Evolutionary conservation across 1,140 invertebrate species (phyloP), one percentile per base, ranked within the genome.

Genomic region (Neelides sp.): DNA sequence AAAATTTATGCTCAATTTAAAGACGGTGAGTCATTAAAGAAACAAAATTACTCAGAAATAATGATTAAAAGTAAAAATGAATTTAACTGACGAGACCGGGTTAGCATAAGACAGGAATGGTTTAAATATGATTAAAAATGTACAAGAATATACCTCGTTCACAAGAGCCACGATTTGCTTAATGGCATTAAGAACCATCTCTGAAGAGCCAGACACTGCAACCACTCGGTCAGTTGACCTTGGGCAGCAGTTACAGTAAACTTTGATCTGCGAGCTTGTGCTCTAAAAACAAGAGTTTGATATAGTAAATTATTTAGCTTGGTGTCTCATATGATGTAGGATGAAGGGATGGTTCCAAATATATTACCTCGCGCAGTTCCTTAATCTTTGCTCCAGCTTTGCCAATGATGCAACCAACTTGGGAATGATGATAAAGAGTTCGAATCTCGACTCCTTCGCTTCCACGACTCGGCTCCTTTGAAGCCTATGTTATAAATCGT

Each of bases 321-420:
- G n/a, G n/a, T n/a, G n/a, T n/a, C n/a, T n/a, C n/a, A n/a, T n/a
- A n/a, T n/a, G n/a, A n/a, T n/a, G n/a, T n/a, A n/a, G n/a, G n/a
- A n/a, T n/a, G n/a, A n/a, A n/a, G n/a, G n/a, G n/a, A n/a, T n/a
- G n/a, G n/a, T n/a, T n/a, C n/a, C n/a, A n/a, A n/a, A n/a, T n/a
- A n/a, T 12, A 79, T 79, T 67, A 94, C 91, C 76, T 98, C 92
- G 66, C 94, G 76, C 19, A 99, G 78, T 70, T 98, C 92, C 73
- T 97, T 98, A 67, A 99, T 97, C 73, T 97, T 96, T 58, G 82
- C 74, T 34, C 95, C 94, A 54, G 79, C 85, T 69, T 93, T 91
- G 36, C 94, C 94, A 68, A 98, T 98, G 63, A 98, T 87, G 67
- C 91, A 96, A 41, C 94, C 94, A 48, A 94, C 94, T 68, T 96